Evolutionary conservation across 92 coral and sea anemone genomes (phyloP), one percentile per base, ranked within the genome.

Genomic region (Paramuricea clavata): DNA sequence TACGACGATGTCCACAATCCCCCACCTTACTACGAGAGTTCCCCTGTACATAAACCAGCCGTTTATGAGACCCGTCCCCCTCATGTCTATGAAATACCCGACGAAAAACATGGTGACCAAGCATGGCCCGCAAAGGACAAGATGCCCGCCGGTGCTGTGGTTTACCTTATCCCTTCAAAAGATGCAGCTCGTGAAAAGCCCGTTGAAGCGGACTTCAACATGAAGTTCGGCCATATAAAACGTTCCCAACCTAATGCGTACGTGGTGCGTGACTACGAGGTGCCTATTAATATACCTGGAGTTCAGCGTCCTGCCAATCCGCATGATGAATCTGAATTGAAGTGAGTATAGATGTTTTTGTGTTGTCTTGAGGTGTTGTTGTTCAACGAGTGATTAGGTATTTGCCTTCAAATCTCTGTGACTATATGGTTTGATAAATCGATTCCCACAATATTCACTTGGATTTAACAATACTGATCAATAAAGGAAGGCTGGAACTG

Each of bases 61-160:
- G 69, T 5, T 21, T 0, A 35, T 19, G 11, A 30, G 33, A 23
- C 61, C n/a, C 3, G 0, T 10, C 42, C 10, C n/a, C 25, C 73
- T 19, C 83, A 78, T 56, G 36, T 15, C 1, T 78, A 78, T 49
- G 84, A 79, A 22, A 59, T 32, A 15, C 57, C 74, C 34, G 84
- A 25, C 0, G 49, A 34, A 3, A 12, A 8, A 0, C 43, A 23
- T 44, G 41, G 47, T 54, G 41, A 17, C 1, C n/a, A n/a, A n/a
- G 72, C 72, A 13, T 65, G 27, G 41, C 84, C 73, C 22, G 23
- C 50, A 59, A 79, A 79, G 56, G 57, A 79, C 0, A 39, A 64
- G 9, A n/a, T 59, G 50, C 74, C 84, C 10, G 73, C 17, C 1
- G 73, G 44, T 35, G 84, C 52, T 11, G 73, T 79, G 5, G 84